Evolutionary conservation across 1,140 invertebrate genomes (phyloP), one percentile per base, ranked within the genome.

Genomic region (Lerema accius): DNA sequence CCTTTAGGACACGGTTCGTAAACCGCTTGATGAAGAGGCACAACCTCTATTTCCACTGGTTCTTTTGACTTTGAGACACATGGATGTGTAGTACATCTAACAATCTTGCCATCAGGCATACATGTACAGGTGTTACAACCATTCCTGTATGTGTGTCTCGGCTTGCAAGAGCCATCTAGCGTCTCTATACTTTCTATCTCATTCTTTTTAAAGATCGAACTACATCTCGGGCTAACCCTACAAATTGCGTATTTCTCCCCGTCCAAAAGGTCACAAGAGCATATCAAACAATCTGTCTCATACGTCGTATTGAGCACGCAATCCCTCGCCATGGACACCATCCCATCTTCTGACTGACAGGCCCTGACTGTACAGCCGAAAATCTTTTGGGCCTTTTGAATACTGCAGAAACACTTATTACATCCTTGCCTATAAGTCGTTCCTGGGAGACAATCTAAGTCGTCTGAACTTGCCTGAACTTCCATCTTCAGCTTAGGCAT

Each of bases 61-160:
- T 72, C 40, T 0, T 39, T 14, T 0, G 61, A 53, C 23, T 49
- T 42, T 37, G 53, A 45, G 0, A 32, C 13, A 66, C 86, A 89
- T 15, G 61, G 32, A 4, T 70, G 60, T 0, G 79, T 73, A 0
- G 74, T 76, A 53, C 86, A 89, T 7, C 65, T 58, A 2, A 78
- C 49, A 0, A 69, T 82, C 19, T 84, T 79, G 0, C 86, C 82
- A 63, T 82, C 77, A 3, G 63, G 43, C 4, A 82, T 23, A 49
- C 85, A 88, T 39, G 46, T 58, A 23, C 85, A 86, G 6, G 37
- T 66, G 26, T 89, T 88, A 28, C 84, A 88, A 40, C 71, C 70
- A 10, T 80, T 74, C 4, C 61, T 67, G 35, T 89, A 88, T 10
- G 39, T 26, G 7, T 76, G 77, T 14, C 79, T 37, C 0, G 85